phyloP scores from a whole-genome alignment of 2,888 invertebrate species.

The Archips crataeganus region DNA sequence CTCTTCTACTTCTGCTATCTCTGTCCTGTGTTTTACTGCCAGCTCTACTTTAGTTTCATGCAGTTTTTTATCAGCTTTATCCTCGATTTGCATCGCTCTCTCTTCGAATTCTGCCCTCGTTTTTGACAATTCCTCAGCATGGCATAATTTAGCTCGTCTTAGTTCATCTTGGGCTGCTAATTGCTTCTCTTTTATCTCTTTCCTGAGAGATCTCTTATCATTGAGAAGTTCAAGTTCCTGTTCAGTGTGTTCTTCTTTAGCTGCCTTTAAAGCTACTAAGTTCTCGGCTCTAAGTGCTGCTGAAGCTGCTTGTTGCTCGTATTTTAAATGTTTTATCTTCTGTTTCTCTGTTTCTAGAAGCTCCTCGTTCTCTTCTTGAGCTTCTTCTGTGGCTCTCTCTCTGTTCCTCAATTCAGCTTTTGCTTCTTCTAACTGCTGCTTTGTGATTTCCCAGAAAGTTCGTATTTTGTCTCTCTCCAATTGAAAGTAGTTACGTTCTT shows the following conservation, averaged over 20 bases:
- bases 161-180: slow-evolving; percentile 90
- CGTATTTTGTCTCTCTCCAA: slow-evolving; percentile 97
- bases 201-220: slow-evolving; percentile 90
- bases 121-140: slow-evolving; percentile 91
- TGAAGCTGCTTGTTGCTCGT: slow-evolving; percentile 94
- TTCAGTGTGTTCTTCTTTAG: slow-evolving; percentile 92
- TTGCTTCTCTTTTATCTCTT: slow-evolving; percentile 89
- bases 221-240: slow-evolving; percentile 92
- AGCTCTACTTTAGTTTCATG: slow-evolving; percentile 89
- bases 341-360: slow-evolving; percentile 96
- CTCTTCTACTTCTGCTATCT: slow-evolving; percentile 95
- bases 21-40: slow-evolving; percentile 91
- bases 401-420: slow-evolving; percentile 88
- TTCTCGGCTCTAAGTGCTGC: slow-evolving; percentile 94
- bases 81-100: slow-evolving; percentile 80
- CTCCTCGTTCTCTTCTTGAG: slow-evolving; percentile 94
- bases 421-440: slow-evolving; percentile 94
- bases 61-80: slow-evolving; percentile 90
- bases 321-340: slow-evolving; percentile 96
- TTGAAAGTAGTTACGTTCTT: slow-evolving; percentile 98
- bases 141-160: slow-evolving; percentile 88
- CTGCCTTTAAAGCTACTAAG: slow-evolving; percentile 92
- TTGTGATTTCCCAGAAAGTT: slow-evolving; percentile 98
- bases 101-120: slow-evolving; percentile 82
- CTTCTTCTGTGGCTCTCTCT: slow-evolving; percentile 94